These are phyloP conservation scores for Drosophila trapezifrons DNA, from an alignment of 1,140 invertebrate species.

Conservation along the genomic window DNA sequence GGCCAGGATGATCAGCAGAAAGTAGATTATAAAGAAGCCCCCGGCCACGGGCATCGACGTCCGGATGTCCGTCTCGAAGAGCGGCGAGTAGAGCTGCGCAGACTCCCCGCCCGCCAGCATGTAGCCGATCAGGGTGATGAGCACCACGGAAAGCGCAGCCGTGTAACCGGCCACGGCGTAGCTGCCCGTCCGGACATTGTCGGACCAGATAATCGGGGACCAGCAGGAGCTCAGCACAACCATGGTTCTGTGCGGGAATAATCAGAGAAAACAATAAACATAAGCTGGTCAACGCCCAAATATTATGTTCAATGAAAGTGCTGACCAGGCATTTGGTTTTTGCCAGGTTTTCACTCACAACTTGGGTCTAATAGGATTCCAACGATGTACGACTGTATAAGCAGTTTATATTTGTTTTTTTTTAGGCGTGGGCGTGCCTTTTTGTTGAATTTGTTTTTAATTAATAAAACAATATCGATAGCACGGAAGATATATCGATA, in stretches of 20 bases:
- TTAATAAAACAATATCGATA: constrained; percentile 16
- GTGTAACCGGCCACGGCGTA: constrained; percentile 92
- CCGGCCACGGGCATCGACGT: constrained; percentile 90
- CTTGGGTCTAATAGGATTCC: too few species aligned
- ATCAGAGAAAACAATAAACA: not conserved
- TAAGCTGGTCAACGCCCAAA: constrained; percentile 37
- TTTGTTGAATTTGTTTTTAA: constrained; percentile 28
- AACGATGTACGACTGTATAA: not conserved
- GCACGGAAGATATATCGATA: too few species aligned
- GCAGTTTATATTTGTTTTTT: not conserved
- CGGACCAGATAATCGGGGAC: constrained; percentile 94
- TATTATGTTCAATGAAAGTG: constrained; percentile 28
- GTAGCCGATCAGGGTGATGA: constrained; percentile 90
- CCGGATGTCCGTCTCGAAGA: constrained; percentile 94
- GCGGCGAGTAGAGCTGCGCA: constrained; percentile 92
- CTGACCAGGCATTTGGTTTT: not conserved
- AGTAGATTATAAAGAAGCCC: constrained; percentile 89
- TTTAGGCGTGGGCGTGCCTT: constrained; percentile 26
- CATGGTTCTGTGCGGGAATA: constrained; percentile 84
- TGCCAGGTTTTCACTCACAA: not conserved
- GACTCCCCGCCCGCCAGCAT: constrained; percentile 93
- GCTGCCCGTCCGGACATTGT: constrained; percentile 90
- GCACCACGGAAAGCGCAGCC: constrained; percentile 88
- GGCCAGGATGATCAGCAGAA: constrained; percentile 88
- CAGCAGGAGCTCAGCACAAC: constrained; percentile 91